These are phyloP conservation scores for Scalopus aquaticus DNA, from an alignment of 2,113 vertebrate species.

Conservation along the genomic window DNA sequence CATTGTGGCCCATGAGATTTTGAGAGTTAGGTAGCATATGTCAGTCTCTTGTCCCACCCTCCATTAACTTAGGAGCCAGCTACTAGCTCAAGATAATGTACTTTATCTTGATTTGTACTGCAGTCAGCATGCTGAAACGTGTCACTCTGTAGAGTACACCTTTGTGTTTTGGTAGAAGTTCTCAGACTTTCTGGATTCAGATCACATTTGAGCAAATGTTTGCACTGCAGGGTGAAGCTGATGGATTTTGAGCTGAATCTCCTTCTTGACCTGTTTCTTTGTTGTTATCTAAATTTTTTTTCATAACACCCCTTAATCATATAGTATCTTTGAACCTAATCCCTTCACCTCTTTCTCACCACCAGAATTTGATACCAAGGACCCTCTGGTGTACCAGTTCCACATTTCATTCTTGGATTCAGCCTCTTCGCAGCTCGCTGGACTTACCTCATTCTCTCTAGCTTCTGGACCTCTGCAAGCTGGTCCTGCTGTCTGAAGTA, in stretches of 20 bases:
- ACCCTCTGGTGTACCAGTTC: neutral
- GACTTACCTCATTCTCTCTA: neutral
- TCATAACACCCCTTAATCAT: neutral
- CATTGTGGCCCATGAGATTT: neutral
- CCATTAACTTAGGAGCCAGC: neutral
- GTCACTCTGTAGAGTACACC: neutral
- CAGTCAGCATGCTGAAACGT: neutral
- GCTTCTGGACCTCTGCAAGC: neutral
- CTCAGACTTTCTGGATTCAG: conserved; percentile 2
- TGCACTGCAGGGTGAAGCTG: neutral
- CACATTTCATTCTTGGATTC: neutral
- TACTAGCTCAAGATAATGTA: neutral
- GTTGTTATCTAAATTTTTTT: neutral
- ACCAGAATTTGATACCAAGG: neutral
- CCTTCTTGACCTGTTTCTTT: neutral
- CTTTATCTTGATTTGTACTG: conserved; percentile 31
- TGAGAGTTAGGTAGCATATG: neutral
- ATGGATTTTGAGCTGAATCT: neutral
- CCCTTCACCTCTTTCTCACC: neutral
- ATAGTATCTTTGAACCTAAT: neutral
- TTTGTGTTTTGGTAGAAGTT: conserved; percentile 33
- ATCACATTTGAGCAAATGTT: conserved; percentile 7
- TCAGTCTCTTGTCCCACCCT: neutral
- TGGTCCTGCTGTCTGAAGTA: neutral
- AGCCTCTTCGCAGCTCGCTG: neutral